Evolutionary conservation across 2,888 invertebrate species (phyloP).

Genomic region (Agrotis exclamationis): DNA sequence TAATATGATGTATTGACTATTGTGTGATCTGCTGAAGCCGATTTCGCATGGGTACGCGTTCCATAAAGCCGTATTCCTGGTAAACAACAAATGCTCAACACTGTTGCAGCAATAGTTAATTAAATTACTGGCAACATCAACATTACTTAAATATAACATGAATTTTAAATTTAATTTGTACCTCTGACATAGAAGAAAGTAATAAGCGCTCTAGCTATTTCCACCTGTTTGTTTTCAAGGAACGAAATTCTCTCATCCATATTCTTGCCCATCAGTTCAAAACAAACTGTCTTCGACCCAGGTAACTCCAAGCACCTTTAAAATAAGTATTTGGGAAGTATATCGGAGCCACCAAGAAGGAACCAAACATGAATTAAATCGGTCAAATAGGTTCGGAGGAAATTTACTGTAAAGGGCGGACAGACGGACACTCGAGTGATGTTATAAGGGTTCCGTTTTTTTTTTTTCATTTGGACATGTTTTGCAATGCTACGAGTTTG

Average conservation of each 20-base stretch:
- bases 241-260: constrained; percentile 59
- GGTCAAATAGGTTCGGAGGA: no score
- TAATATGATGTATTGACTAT: neutral
- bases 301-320: constrained; percentile 70
- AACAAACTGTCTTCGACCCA: constrained; percentile 67
- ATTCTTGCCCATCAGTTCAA: constrained; percentile 68
- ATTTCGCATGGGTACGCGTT: neutral
- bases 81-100: neutral
- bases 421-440: no score
- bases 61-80: neutral
- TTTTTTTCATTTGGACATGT: no score
- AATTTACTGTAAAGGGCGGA: no score
- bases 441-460: no score
- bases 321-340: constrained; percentile 6
- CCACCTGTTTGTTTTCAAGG: constrained; percentile 66
- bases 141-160: no score
- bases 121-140: no score
- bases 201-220: constrained; percentile 73
- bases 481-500: no score
- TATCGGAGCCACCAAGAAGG: no score
- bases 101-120: neutral
- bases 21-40: neutral
- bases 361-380: no score
- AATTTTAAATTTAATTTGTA: constrained; percentile 44
- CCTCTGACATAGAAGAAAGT: constrained; percentile 81